Conservation (phyloP, 2,113 vertebrate genomes). For the Psittacus erithacus region DNA sequence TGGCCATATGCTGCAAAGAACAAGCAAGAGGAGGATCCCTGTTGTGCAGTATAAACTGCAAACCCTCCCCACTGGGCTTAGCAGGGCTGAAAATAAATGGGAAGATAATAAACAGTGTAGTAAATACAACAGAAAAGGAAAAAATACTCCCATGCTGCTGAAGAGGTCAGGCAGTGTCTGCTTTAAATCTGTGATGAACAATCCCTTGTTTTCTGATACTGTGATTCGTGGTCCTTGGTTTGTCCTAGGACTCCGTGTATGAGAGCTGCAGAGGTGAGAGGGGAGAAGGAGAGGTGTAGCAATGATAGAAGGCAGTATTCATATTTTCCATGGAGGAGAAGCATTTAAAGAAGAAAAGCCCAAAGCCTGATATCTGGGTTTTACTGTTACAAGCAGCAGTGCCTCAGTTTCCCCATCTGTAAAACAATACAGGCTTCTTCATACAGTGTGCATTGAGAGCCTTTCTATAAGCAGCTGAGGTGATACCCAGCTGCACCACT, state of each 20-base stretch:
- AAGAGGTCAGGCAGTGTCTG: background rate
- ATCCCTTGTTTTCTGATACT: conserved; percentile 10
- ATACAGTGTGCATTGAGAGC: background rate
- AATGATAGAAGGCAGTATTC: background rate
- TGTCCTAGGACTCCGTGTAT: conserved; percentile 46
- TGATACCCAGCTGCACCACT: background rate
- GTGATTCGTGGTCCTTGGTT: conserved; percentile 39
- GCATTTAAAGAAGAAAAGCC: background rate
- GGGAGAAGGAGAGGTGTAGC: background rate
- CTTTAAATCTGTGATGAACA: conserved; percentile 23
- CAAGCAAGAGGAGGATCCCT: background rate
- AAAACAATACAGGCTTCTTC: background rate
- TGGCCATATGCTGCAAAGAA: background rate
- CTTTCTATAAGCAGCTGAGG: background rate
- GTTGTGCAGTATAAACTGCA: background rate
- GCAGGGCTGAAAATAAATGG: conserved; percentile 2
- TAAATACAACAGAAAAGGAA: background rate
- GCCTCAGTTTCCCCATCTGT: background rate
- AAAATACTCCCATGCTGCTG: background rate
- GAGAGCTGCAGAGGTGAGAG: background rate
- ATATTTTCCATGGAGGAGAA: background rate
- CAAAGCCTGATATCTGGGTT: rapidly evolving
- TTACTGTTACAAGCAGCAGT: background rate
- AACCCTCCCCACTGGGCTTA: background rate
- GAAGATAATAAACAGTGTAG: background rate